Conservation (phyloP, 2,797 vertebrate genomes). For the Gallinago stenura region DNA sequence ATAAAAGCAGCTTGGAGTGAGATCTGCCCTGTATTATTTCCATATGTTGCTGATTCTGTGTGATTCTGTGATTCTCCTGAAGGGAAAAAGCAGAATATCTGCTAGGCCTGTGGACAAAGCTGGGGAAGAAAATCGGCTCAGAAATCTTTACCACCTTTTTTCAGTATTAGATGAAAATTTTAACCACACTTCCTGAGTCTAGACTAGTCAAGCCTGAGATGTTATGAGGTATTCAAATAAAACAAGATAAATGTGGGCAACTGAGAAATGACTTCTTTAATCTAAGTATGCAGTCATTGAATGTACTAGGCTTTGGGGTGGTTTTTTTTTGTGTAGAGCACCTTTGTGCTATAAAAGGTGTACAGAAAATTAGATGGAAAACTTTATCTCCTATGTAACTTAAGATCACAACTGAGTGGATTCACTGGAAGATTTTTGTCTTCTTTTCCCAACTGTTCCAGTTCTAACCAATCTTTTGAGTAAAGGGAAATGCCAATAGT, state of each 20-base stretch:
- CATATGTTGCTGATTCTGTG: background rate
- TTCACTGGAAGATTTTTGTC: background rate
- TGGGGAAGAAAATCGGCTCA: background rate
- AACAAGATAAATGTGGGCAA: background rate
- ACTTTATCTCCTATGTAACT: background rate
- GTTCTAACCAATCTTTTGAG: background rate
- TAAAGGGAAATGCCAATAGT: background rate
- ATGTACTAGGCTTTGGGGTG: background rate
- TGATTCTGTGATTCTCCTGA: background rate
- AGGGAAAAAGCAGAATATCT: background rate
- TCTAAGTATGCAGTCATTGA: background rate
- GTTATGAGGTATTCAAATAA: background rate
- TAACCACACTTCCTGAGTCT: background rate
- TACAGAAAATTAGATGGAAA: background rate
- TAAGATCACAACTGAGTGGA: background rate
- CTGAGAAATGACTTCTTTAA: background rate
- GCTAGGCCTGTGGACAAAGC: background rate
- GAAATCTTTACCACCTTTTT: background rate
- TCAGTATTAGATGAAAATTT: background rate
- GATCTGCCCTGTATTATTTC: background rate
- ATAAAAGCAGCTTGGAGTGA: background rate
- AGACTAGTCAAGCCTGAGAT: background rate
- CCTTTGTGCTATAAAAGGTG: background rate
- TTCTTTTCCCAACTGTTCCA: background rate
- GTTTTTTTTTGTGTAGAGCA: background rate